phyloP scores from a whole-genome alignment of 2,797 vertebrate genomes.

The Mormyrus hasselquistii region DNA sequence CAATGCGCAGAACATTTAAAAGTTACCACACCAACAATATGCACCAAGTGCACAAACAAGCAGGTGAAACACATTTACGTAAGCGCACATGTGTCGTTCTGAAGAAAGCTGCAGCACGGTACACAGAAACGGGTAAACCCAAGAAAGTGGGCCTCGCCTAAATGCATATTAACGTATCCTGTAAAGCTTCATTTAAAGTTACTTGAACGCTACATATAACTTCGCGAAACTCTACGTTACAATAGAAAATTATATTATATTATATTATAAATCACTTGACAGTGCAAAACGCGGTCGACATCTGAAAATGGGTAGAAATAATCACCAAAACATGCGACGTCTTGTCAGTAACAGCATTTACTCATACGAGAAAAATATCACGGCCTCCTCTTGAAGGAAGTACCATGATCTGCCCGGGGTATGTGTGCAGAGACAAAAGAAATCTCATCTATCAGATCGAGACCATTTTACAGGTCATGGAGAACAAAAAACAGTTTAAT shows the following conservation, averaged over 20 bases:
- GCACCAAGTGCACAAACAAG: not conserved
- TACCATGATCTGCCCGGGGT: too few species aligned
- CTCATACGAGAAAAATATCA: too few species aligned
- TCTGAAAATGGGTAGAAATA: not conserved
- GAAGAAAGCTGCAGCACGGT: not conserved
- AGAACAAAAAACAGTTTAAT: not conserved
- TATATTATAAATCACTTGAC: not conserved
- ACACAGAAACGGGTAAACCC: not conserved
- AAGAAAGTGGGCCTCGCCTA: not conserved
- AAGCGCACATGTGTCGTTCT: not conserved
- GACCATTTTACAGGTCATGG: not conserved
- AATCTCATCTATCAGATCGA: too few species aligned
- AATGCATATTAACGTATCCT: not conserved
- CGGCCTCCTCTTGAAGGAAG: not conserved
- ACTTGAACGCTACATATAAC: not conserved
- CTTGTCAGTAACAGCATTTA: too few species aligned
- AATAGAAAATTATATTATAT: not conserved
- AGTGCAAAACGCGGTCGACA: not conserved
- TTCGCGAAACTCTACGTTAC: not conserved
- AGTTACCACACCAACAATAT: not conserved
- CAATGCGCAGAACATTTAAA: not conserved
- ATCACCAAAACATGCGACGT: too few species aligned
- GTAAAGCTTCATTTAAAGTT: not conserved
- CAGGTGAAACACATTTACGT: not conserved
- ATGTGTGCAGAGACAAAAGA: too few species aligned